phyloP scores from a whole-genome alignment of 2,113 vertebrate species.

The Scomber scombrus region DNA sequence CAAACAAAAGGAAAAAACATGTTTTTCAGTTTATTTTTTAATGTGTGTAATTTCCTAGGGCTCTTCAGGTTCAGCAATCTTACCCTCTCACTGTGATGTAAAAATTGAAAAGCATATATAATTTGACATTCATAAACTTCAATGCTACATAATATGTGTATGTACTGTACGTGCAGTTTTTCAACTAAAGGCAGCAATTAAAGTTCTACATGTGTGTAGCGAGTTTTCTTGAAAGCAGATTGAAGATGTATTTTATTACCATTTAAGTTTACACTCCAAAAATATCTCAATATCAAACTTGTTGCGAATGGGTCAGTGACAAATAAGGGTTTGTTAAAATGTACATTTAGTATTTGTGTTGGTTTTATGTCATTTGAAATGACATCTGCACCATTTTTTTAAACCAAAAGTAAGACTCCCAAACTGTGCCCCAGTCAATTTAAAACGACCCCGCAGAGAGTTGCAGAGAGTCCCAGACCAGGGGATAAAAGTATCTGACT shows the following conservation, averaged over 20 bases:
- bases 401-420: neutral
- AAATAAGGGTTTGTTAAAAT: neutral
- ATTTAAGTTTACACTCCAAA: neutral
- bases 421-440: constrained; percentile 29
- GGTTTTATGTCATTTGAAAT: too few relatives aligned
- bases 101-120: neutral
- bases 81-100: neutral
- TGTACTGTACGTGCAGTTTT: too few relatives aligned
- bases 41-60: neutral
- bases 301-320: too few relatives aligned
- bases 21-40: neutral
- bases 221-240: neutral
- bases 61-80: neutral
- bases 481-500: constrained; percentile 7
- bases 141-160: too few relatives aligned
- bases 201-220: too few relatives aligned
- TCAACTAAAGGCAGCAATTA: too few relatives aligned
- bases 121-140: too few relatives aligned
- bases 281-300: too few relatives aligned
- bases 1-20: neutral
- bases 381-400: too few relatives aligned
- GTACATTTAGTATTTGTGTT: too few relatives aligned
- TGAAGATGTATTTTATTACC: neutral
- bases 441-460: constrained; percentile 15
- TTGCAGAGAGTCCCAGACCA: constrained; percentile 28